Evolutionary conservation across 2,797 vertebrate genomes (phyloP), one percentile per base, ranked within the genome.

Genomic region (Podarcis siculus): DNA sequence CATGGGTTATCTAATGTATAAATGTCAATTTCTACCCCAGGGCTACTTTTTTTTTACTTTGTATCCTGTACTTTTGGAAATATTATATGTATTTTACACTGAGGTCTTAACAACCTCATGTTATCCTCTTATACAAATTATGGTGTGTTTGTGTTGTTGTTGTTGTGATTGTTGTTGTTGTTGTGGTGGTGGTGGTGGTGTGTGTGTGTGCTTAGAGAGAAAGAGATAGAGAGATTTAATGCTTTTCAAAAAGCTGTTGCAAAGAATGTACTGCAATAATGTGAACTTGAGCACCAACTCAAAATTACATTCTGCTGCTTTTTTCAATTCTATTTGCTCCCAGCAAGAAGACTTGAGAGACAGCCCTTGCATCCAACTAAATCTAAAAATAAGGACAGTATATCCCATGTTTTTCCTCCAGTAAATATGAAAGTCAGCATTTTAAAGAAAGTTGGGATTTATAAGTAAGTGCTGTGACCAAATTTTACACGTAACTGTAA

Each of bases 1-100:
- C 91, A 87, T 90, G 85, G 80, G 79, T 90, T 78, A 79, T 8
- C 85, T 83, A 90, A 90, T 85, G 55, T 72, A 86, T 39, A 90
- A 87, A 92, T 90, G 89, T 88, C 86, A 87, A 83, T 64, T 92
- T 90, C 73, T 37, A 79, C 86, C 73, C 8, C 12, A 82, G 45
- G 90, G 90, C 87, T 85, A 83, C 10, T 66, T 69, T 81, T 39
- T 72, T 75, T 80, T 88, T 37, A 86, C 35, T 2, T 61, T 37
- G 23, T 10, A 80, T 64, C 87, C 87, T 93, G 84, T 73, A 81
- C 87, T 92, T 95, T 79, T 83, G 39, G 67, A 69, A 86, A 39
- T 72, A 81, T 37, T 86, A 85, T 85, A 30, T 69, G 75, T 75
- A 15, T 27, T 93, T 88, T 83, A 71, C 81, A 77, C n/a, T 30